Conservation (phyloP, 2,888 invertebrate genomes). For the Thecocarcelia acutangulata region DNA sequence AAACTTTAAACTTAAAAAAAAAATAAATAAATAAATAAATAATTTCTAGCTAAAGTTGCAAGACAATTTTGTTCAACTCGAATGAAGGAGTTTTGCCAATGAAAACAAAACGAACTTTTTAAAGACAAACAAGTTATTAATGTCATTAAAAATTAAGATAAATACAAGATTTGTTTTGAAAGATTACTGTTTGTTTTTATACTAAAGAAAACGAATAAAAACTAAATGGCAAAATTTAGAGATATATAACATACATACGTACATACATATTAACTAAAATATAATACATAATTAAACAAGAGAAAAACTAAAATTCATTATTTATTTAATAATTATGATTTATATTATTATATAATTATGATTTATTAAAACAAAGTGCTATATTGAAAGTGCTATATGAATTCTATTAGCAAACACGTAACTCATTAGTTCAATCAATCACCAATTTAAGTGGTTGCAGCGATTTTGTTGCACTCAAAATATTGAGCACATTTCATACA, state of each 20-base stretch:
- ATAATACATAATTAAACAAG: not conserved
- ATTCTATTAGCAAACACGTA: too few relatives aligned
- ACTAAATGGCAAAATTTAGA: not conserved
- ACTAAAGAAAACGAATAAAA: not conserved
- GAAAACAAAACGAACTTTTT: conserved; percentile 1
- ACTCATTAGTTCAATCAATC: too few relatives aligned
- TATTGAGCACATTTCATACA: too few relatives aligned
- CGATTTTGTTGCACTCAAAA: too few relatives aligned
- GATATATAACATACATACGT: too few relatives aligned
- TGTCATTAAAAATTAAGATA: conserved; percentile 47
- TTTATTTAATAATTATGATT: too few relatives aligned
- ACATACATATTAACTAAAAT: too few relatives aligned
- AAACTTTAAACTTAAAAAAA: conserved; percentile 39
- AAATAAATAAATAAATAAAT: not conserved
- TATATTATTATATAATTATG: too few relatives aligned
- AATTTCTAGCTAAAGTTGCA: conserved; percentile 26
- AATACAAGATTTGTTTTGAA: conserved; percentile 9
- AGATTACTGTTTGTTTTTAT: not conserved
- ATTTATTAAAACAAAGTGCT: too few relatives aligned
- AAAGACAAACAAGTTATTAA: conserved; percentile 45
- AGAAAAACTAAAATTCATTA: too few relatives aligned
- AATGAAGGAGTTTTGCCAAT: conserved; percentile 6
- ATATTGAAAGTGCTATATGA: too few relatives aligned
- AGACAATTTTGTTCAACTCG: conserved; percentile 3
- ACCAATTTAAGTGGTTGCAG: too few relatives aligned